Base-by-base conservation (phyloP, 2,797 vertebrate species). In the Gambelia wislizenii region DNA sequence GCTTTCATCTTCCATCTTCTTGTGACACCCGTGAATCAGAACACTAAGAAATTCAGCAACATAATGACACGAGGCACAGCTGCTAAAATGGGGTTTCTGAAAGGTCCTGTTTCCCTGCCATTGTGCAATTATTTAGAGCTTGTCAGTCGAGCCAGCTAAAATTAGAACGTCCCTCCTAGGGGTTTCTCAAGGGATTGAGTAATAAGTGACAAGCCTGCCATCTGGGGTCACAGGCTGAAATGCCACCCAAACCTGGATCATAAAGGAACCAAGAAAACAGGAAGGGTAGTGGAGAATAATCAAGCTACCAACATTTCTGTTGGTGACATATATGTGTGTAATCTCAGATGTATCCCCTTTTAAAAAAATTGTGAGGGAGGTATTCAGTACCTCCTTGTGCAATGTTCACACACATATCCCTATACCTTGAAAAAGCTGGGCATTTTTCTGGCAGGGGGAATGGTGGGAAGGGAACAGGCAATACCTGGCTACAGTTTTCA, bases 111-210 rank as follows among this genome's bases (percentile, higher is more conserved):
- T 64, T 88, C 39, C 72, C 42, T 78, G 33, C 54, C 47, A 78
- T 75, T 5, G 69, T 33, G 76, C 47, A 74, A 70, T 86, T 85
- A 89, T 83, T 90, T 88, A 56, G 59, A 86, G 59, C 69, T 56
- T 47, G 64, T 88, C 78, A 86, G 44, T 14, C 3, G 2, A 67
- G 81, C 59, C n/a, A 33, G 52, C 79, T 78, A 83, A 86, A 86
- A 78, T 79, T 79, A 83, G 72, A 67, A 47, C 6, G 14, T 79
- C 75, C 74, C 89, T 79, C n/a, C 18, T 36, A 47, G 42, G 27
- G 54, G 39, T 27, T n/a, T 52, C 25, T 78, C 49, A 59, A 12
- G 59, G 72, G 88, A 36, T 6, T 30, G 44, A 54, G 44, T 33
- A 85, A 76, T 67, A 76, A 20, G 42, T 78, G 10, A 18, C 83